A percentile compares a stretch with the other conserved stretches of the same genome.
phyloP scores from a whole-genome alignment of 2,113 vertebrate species.

The Ia io region DNA sequence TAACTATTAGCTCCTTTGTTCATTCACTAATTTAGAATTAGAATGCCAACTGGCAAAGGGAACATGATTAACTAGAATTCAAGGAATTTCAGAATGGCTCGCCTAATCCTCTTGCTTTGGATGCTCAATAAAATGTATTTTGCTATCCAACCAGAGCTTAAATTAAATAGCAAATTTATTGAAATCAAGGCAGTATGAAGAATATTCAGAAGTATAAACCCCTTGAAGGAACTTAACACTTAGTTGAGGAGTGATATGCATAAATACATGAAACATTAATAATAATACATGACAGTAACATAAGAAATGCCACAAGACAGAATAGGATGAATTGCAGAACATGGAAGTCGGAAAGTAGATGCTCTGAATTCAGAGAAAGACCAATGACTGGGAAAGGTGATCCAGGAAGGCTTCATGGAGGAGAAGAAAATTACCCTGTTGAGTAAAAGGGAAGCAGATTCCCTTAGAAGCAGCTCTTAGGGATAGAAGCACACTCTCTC shows the following conservation, averaged over 20 bases:
- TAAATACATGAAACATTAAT: background rate
- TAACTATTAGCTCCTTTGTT: background rate
- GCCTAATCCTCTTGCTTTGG: background rate
- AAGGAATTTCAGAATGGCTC: constrained; percentile 7
- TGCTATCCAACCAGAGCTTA: background rate
- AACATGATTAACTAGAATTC: background rate
- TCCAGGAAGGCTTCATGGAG: background rate
- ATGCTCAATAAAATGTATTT: constrained; percentile 11
- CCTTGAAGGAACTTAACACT: background rate
- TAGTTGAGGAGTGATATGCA: background rate
- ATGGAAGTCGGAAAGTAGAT: background rate
- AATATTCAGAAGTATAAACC: background rate
- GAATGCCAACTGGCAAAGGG: background rate
- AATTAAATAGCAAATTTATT: constrained; percentile 3
- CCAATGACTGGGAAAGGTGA: background rate
- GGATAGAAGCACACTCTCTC: background rate
- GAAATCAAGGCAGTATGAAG: background rate
- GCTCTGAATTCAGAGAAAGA: background rate
- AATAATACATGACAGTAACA: background rate
- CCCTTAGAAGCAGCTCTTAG: background rate
- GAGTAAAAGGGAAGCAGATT: background rate
- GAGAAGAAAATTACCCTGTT: background rate
- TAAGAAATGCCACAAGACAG: background rate
- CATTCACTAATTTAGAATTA: background rate
- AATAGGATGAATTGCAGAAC: background rate